Conservation (phyloP, 2,113 vertebrate species). For the Pardalotus punctatus region DNA sequence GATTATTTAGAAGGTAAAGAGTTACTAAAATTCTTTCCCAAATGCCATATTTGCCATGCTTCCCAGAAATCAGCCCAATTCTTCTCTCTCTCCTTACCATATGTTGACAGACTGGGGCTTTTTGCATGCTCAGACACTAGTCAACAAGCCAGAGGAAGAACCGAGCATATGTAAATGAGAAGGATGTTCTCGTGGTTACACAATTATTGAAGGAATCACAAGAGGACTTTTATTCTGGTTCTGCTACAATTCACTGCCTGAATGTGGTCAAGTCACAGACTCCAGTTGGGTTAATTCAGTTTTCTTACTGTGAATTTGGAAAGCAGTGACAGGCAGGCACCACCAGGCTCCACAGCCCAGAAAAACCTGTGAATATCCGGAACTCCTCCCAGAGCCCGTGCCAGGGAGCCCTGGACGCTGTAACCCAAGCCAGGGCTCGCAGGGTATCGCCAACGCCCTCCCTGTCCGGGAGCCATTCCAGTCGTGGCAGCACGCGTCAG, state of each 20-base stretch:
- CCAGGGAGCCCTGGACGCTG: neutral
- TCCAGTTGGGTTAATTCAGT: neutral
- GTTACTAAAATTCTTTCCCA: neutral
- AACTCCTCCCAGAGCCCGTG: neutral
- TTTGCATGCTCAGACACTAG: neutral
- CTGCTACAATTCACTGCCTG: neutral
- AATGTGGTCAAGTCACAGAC: neutral
- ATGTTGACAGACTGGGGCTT: neutral
- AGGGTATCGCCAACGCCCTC: neutral
- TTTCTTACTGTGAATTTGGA: neutral
- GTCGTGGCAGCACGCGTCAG: neutral
- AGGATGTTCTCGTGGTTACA: neutral
- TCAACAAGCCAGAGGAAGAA: neutral
- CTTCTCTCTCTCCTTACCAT: neutral
- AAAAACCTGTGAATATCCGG: neutral
- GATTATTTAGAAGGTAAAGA: neutral
- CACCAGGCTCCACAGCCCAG: rapidly evolving
- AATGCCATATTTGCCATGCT: neutral
- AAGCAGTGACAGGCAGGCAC: neutral
- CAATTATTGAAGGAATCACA: neutral
- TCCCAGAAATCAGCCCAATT: neutral
- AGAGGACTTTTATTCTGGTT: neutral
- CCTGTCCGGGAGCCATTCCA: neutral
- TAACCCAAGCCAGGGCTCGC: neutral
- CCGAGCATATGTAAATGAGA: rapidly evolving